Base-by-base conservation (phyloP, 2,888 invertebrate genomes). In the Eubasilissa splendida region DNA sequence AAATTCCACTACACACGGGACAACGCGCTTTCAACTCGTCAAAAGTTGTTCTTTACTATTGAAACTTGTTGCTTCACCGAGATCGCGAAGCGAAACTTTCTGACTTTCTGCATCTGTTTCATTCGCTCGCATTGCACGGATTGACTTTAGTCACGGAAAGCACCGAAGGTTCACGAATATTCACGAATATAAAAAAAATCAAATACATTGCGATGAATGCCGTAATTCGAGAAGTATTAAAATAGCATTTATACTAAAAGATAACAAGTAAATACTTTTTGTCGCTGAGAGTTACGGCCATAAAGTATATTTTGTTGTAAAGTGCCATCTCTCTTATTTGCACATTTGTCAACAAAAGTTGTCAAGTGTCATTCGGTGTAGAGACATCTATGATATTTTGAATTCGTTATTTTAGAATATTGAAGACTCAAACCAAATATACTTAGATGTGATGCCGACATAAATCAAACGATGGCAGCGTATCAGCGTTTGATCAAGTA, bases 1-100 rank as follows among this genome's bases (percentile, higher is more conserved):
- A 76, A 76, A 77, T 71, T 63, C 63, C 66, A 79, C 65, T 65
- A 58, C 65, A 60, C 79, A 74, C 77, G 71, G 54, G 12, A 76
- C 58, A 65, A 71, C 80, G 77, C 73, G 80, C 58, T 77, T 66
- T 76, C 56, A 66, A 79, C 79, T 76, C 77, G 74, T 63, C 83
- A 79, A 76, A 79, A 81, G 71, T 78, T 71, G 73, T 81, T 80
- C 77, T 78, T 77, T 75, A 81, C 83, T 83, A 74, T 77, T 77
- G 77, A 76, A 83, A 83, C 83, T 83, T 81, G 81, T 81, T 79
- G 81, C 78, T 74, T 56, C 80, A 73, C 68, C 68, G 81, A 78
- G 74, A 78, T 81, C 75, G 77, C 78, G 54, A 22, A 78, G 81
- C 77, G 74, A 77, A 81, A 81, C 81, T 81, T 81, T 77, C 74